Conservation (phyloP, 2,888 invertebrate species). For the Heliconius charithonia region DNA sequence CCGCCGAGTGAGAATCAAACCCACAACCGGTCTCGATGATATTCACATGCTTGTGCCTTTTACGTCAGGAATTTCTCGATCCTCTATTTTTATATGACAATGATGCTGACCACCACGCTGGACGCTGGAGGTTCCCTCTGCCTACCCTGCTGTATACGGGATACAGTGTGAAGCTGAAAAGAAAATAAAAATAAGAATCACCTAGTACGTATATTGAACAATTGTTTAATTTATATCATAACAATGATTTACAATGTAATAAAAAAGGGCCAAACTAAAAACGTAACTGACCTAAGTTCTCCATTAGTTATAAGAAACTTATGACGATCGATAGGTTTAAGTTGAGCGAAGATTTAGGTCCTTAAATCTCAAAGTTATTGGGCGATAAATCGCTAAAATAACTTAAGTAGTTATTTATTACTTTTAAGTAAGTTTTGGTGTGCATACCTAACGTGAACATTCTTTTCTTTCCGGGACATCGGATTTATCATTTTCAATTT, state of each 20-base stretch:
- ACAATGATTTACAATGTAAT: constrained; percentile 3
- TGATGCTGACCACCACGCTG: no score
- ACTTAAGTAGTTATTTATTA: no score
- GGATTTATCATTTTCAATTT: no score
- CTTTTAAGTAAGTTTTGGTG: constrained; percentile 26
- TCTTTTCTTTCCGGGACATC: no score
- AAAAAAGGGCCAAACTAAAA: constrained; percentile 14
- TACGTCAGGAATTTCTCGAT: no score
- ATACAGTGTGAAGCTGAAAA: no score
- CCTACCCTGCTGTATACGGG: no score
- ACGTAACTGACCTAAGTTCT: constrained; percentile 24
- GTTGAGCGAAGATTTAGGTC: constrained; percentile 11
- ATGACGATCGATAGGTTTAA: constrained; percentile 19
- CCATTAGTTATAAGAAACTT: constrained; percentile 17
- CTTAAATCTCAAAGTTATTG: constrained; percentile 20
- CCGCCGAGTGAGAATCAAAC: no score
- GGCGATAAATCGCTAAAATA: constrained; percentile 27
- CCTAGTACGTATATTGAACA: neutral
- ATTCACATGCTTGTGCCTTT: no score
- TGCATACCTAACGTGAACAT: neutral
- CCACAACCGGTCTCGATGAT: no score
- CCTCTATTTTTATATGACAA: no score
- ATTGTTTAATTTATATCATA: neutral
- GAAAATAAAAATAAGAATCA: neutral
- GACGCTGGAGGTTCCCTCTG: no score